Conservation (phyloP, 2,113 vertebrate species). For the Aleadryas rufinucha region DNA sequence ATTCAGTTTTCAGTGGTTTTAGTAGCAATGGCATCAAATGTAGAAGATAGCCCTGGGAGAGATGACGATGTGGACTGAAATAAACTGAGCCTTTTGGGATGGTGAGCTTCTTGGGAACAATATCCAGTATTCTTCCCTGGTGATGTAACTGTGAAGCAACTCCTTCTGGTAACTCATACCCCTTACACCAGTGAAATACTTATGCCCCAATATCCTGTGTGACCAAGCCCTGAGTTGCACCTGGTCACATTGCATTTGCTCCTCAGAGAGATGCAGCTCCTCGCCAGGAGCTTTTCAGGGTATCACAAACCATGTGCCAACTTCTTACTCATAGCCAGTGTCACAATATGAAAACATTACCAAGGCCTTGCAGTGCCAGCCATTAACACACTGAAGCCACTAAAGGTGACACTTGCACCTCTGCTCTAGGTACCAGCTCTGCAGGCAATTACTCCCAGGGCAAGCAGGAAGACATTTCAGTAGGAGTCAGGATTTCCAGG, state of each 20-base stretch:
- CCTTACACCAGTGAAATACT: neutral
- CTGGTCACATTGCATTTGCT: neutral
- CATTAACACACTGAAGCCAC: neutral
- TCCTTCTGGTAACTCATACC: neutral
- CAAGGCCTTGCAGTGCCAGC: neutral
- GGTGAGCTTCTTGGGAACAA: neutral
- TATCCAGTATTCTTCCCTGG: neutral
- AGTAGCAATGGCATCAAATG: neutral
- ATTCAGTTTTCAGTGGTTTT: neutral
- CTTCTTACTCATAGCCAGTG: neutral
- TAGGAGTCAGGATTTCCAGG: neutral
- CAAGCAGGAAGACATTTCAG: neutral
- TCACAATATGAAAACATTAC: neutral
- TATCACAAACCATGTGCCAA: neutral
- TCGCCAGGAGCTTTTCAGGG: neutral
- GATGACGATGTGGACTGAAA: neutral
- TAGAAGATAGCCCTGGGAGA: neutral
- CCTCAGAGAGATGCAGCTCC: neutral
- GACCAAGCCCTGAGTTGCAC: neutral
- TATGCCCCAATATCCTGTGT: neutral
- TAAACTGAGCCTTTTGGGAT: neutral
- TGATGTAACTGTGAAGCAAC: neutral
- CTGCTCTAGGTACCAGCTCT: neutral
- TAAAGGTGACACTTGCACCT: neutral
- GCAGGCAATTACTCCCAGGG: neutral